These are phyloP conservation scores for Anser brachyrhynchus DNA, from an alignment of 2,113 vertebrate species.

Conservation along the genomic window DNA sequence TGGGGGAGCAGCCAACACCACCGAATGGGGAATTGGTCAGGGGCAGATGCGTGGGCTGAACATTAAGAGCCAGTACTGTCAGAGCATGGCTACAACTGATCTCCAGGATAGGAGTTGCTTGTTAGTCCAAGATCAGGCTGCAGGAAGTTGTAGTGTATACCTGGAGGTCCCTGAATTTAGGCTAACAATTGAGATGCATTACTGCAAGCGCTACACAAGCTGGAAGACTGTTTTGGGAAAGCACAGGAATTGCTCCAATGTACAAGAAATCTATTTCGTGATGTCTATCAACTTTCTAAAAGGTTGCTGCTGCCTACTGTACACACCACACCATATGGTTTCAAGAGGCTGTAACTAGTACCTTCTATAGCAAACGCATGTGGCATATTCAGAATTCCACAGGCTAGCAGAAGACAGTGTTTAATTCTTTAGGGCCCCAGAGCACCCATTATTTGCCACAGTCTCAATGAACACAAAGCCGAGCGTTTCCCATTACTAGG, in stretches of 20 bases:
- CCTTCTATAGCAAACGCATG: not conserved
- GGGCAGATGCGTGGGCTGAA: not conserved
- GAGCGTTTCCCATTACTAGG: not conserved
- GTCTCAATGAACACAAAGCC: not conserved
- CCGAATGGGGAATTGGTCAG: not conserved
- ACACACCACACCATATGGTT: not conserved
- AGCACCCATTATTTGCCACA: not conserved
- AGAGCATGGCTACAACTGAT: not conserved
- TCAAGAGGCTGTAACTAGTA: not conserved
- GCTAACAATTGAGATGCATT: not conserved
- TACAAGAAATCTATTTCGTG: not conserved
- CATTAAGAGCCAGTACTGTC: not conserved
- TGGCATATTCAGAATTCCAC: not conserved
- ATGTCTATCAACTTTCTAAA: not conserved
- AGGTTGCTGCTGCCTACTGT: not conserved
- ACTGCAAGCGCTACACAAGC: not conserved
- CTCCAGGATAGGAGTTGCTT: not conserved
- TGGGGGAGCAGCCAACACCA: not conserved
- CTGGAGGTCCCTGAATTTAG: not conserved
- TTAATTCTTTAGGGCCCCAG: not conserved
- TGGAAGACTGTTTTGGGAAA: not conserved
- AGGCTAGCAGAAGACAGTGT: not conserved
- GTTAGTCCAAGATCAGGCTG: not conserved
- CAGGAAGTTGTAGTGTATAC: not conserved
- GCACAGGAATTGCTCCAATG: not conserved